Evolutionary conservation across 1,140 invertebrate genomes (phyloP).

Genomic region (Heliconius nattereri): DNA sequence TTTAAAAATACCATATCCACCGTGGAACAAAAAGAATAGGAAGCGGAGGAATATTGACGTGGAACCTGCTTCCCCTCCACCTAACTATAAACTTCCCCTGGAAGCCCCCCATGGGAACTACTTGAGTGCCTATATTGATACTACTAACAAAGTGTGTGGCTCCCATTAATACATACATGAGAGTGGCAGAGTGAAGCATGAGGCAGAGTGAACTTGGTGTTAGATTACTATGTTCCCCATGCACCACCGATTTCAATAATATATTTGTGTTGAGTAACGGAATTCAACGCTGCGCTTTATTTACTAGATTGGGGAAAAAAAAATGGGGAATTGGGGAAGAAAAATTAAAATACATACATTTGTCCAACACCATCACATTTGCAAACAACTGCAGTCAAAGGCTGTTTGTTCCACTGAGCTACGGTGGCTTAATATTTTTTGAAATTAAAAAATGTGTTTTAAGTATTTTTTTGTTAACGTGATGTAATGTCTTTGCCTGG

Average conservation of each 20-base stretch:
- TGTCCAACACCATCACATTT: too few relatives aligned
- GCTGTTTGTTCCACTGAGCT: too few relatives aligned
- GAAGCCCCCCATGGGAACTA: conserved; percentile 19
- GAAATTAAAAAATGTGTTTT: too few relatives aligned
- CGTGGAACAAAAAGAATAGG: conserved; percentile 74
- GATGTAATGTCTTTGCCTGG: too few relatives aligned
- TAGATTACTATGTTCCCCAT: not conserved
- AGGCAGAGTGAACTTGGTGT: not conserved
- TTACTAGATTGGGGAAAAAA: too few relatives aligned
- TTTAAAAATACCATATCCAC: conserved; percentile 73
- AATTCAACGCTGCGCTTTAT: too few relatives aligned
- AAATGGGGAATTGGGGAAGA: too few relatives aligned
- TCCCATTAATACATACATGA: not conserved
- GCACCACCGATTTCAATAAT: not conserved
- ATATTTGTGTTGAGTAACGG: not conserved
- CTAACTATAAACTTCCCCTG: conserved; percentile 14
- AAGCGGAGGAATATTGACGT: conserved; percentile 42
- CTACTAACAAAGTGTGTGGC: conserved; percentile 19
- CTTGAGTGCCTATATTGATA: conserved; percentile 24
- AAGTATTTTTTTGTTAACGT: too few relatives aligned
- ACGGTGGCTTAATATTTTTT: too few relatives aligned
- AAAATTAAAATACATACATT: too few relatives aligned
- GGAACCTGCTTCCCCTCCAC: conserved; percentile 4
- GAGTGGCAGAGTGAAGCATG: too few relatives aligned
- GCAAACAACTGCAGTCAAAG: too few relatives aligned